phyloP scores from a whole-genome alignment of 2,113 vertebrate genomes.

The Climacteris rufus region DNA sequence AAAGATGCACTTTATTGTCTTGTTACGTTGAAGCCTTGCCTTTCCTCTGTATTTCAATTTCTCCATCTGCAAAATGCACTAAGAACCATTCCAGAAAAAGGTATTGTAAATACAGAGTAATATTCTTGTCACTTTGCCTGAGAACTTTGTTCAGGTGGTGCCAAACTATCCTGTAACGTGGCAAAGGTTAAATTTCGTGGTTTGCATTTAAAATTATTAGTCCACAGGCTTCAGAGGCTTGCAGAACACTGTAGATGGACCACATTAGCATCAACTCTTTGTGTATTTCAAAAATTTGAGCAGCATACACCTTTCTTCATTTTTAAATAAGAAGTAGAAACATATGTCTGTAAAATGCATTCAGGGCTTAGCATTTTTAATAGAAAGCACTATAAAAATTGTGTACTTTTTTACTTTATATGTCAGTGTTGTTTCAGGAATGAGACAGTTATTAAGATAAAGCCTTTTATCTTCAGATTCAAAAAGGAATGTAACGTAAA shows the following conservation, averaged over 20 bases:
- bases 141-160: background rate
- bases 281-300: background rate
- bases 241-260: background rate
- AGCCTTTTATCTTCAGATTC: conserved; percentile 1
- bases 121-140: background rate
- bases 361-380: background rate
- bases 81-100: background rate
- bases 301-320: background rate
- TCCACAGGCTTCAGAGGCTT: background rate
- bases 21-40: background rate
- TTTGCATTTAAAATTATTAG: background rate
- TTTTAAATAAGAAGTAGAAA: background rate
- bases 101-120: background rate
- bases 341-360: background rate
- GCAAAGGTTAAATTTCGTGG: background rate
- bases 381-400: background rate
- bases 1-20: background rate
- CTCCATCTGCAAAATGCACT: background rate
- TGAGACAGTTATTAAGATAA: background rate
- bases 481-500: conserved; percentile 12
- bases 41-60: background rate
- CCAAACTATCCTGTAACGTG: background rate
- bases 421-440: background rate
- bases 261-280: background rate
- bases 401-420: background rate